Base-by-base conservation (phyloP, 2,797 vertebrate species). In the Crenuchus spilurus region DNA sequence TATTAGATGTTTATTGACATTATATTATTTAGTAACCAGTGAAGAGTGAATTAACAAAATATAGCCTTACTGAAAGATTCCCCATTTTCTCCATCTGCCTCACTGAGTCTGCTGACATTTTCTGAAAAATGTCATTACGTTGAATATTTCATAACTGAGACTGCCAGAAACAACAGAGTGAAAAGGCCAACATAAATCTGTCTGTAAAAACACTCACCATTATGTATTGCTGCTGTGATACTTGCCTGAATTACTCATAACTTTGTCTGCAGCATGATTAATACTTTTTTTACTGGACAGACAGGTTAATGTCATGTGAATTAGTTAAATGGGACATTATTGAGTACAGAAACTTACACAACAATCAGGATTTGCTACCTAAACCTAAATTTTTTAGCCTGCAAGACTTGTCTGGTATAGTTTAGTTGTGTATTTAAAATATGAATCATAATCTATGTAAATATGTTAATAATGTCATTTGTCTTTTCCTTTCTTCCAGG, bases 151-250 rank as follows among this genome's bases (percentile, higher is more conserved):
- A 70, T 37, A 70, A 22, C 22, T 22, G 49, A 26, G 46, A 33
- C 44, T 35, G 74, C 74, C 66, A 76, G 48, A 55, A 70, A 57
- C 31, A 64, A 57, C 49, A 64, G 74, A 61, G 46, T 18, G 52
- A 13, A 61, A 48, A 70, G 18, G 74, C 60, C 41, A 76, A 49
- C 33, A 57, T 55, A 66, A 63, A 66, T 41, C 68, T 64, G 42
- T 58, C 72, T 68, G 74, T 33, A 64, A 76, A 76, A 64, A 57
- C 66, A 64, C 4, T 63, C 35, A 37, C 37, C 1, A 11, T 37
- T n/a, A 63, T 18, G 30, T 26, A 62, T 6, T 42, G 33, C 58
- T 41, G 35, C 60, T 26, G 14, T 62, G 37, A 44, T 26, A 26
- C 39, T 24, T 35, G 26, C 20, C 20, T 49, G 37, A 39, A 70